These are phyloP conservation scores for Hyposmocoma kahamanoa DNA, from an alignment of 1,140 invertebrate species.

Conservation along the genomic window DNA sequence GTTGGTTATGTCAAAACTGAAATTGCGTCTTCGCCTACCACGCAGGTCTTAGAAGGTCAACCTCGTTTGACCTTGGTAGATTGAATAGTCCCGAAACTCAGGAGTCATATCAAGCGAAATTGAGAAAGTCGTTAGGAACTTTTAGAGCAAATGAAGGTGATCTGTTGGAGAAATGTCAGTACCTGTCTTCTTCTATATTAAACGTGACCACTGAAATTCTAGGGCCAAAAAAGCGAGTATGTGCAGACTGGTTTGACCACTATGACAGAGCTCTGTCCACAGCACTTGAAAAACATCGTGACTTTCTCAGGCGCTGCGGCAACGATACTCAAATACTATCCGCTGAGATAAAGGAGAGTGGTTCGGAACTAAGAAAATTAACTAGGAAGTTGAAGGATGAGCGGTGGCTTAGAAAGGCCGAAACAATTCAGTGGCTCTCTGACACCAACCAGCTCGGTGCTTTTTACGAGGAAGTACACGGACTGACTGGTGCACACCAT, in stretches of 20 bases:
- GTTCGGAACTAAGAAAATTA: slow-evolving; percentile 8
- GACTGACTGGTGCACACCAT: slow-evolving; percentile 7
- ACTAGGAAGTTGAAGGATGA: slow-evolving; percentile 16
- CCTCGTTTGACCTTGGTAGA: slow-evolving; percentile 9
- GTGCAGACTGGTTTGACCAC: too few species aligned
- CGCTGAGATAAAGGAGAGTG: slow-evolving; percentile 14
- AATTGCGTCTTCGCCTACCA: slow-evolving; percentile 12
- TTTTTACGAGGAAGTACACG: slow-evolving; percentile 17
- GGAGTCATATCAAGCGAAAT: slow-evolving; percentile 6
- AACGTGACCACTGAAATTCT: too few species aligned
- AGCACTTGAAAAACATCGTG: too few species aligned
- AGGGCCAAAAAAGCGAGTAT: too few species aligned
- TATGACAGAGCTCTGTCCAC: too few species aligned
- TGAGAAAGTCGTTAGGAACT: too few species aligned
- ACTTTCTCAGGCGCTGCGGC: too few species aligned
- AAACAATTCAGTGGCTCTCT: slow-evolving; percentile 17
- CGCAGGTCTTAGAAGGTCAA: slow-evolving; percentile 10
- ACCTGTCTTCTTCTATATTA: too few species aligned
- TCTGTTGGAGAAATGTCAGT: too few species aligned
- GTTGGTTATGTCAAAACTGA: slow-evolving; percentile 16
- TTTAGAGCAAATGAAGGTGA: too few species aligned
- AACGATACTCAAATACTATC: too few species aligned
- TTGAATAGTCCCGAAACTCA: slow-evolving; percentile 8
- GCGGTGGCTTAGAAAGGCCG: slow-evolving; percentile 20
- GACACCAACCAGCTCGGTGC: slow-evolving; percentile 25